Evolutionary conservation across 1,140 invertebrate genomes (phyloP), one percentile per base, ranked within the genome.

Genomic region (Daktulosphaira vitifoliae): DNA sequence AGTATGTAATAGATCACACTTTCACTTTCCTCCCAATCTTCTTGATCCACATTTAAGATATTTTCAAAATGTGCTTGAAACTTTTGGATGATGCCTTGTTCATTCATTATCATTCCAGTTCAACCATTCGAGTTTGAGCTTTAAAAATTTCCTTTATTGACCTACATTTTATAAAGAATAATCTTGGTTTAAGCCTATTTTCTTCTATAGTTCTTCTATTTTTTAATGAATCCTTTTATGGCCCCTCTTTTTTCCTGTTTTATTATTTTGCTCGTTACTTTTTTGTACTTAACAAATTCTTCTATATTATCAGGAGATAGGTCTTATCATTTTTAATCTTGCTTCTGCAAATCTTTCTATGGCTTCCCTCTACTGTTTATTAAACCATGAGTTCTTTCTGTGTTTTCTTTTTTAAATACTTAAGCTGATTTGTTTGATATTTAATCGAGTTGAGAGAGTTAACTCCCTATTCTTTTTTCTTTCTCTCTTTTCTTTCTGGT

Each of bases 31-130:
- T 44, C 11, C n/a, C 7, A 16, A 16, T 44, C 39, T 44, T 44
- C 15, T 7, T 44, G 39, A 16, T 44, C 39, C 18, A 25, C 22
- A 49, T 23, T 49, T 49, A 49, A 49, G 48, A 49, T 49, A 7
- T 49, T 49, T 49, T 49, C 25, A 49, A 49, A 52, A 52, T 52
- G 26, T 9, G 50, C 16, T 52, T 52, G 50, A 52, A 52, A 52
- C 26, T 52, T 33, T 16, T 52, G 26, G 16, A 52, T 52, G 50
- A 52, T 29, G 26, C 26, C 16, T 18, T 52, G 23, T 52, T 52
- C 50, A 52, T 52, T 52, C 26, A 26, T 52, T 8, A 23, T 48
- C 22, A 48, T 33, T 33, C 29, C 29, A 20, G n/a, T 9, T 48
- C 20, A 33, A 52, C 16, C 29, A 52, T 52, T 9, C 1, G 3